phyloP scores from a whole-genome alignment of 2,888 invertebrate species.

The Amiota minor region DNA sequence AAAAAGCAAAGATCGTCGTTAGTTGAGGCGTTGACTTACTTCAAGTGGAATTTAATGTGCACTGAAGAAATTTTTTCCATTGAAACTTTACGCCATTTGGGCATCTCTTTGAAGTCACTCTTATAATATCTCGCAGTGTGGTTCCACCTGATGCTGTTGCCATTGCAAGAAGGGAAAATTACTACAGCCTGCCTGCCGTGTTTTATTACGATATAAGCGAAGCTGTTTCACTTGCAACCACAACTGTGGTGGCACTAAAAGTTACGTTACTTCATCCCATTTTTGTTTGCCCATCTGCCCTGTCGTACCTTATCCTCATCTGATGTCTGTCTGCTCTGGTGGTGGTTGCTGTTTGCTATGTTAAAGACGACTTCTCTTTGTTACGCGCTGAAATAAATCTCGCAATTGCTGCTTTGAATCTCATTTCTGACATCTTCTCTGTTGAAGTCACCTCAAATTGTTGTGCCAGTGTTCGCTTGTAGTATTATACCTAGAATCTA shows the following conservation, averaged over 20 bases:
- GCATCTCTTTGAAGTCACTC: too few relatives aligned
- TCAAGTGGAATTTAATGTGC: conserved; percentile 24
- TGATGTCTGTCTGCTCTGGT: not conserved
- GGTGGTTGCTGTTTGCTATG: conserved; percentile 8
- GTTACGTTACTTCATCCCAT: not conserved
- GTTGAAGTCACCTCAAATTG: conserved; percentile 22
- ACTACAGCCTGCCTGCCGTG: not conserved
- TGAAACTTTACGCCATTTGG: not conserved
- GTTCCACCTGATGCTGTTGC: not conserved
- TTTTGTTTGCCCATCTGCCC: not conserved
- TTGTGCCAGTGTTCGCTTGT: conserved; percentile 22
- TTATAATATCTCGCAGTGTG: conserved; percentile 5
- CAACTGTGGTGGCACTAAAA: conserved; percentile 23
- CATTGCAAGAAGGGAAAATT: not conserved
- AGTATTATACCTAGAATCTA: not conserved
- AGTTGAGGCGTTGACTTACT: conserved; percentile 7
- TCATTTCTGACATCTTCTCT: conserved; percentile 51
- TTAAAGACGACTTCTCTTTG: conserved; percentile 21
- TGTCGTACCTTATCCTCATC: not conserved
- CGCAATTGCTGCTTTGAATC: conserved; percentile 63
- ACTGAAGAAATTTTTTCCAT: conserved; percentile 2
- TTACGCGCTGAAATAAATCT: conserved; percentile 60
- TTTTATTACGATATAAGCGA: conserved; percentile 48
- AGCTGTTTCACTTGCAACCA: conserved; percentile 11
- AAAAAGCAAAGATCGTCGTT: conserved; percentile 3